A percentile compares a stretch with the other conserved stretches of the same genome.
Evolutionary conservation across 2,888 invertebrate species (phyloP).

Genomic region (Blastobasis lacticolella): DNA sequence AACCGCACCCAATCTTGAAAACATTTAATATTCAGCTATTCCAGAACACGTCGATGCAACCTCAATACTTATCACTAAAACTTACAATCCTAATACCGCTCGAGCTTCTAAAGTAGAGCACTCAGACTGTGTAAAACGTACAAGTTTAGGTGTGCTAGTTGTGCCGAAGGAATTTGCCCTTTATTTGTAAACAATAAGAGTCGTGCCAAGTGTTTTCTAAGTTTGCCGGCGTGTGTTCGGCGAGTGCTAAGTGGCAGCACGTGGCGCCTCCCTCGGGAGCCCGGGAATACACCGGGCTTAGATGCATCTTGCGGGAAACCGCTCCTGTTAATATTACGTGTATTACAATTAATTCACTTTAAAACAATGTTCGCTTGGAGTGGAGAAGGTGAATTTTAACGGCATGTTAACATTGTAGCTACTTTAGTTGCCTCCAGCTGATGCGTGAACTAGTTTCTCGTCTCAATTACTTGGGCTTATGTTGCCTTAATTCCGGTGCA

Average conservation of each 20-base stretch:
- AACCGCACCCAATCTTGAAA: too few relatives aligned
- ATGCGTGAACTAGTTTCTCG: too few relatives aligned
- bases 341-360: conserved; percentile 59
- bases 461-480: too few relatives aligned
- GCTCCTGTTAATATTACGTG: conserved; percentile 53
- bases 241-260: conserved; percentile 66
- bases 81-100: conserved; percentile 48
- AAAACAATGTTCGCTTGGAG: conserved; percentile 32
- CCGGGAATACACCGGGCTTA: conserved; percentile 51
- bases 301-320: conserved; percentile 62
- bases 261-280: conserved; percentile 52
- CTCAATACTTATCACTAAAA: too few relatives aligned
- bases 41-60: conserved; percentile 58
- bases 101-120: conserved; percentile 60
- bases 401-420: conserved; percentile 7
- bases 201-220: conserved; percentile 29
- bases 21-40: conserved; percentile 26
- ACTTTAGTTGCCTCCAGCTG: too few relatives aligned
- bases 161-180: conserved; percentile 45
- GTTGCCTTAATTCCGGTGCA: too few relatives aligned
- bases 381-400: conserved; percentile 12
- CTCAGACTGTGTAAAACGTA: conserved; percentile 51
- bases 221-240: conserved; percentile 41
- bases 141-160: conserved; percentile 38
- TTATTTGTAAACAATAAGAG: conserved; percentile 30